Conservation (phyloP, 2,888 invertebrate genomes). For the Eurytoma californica region DNA sequence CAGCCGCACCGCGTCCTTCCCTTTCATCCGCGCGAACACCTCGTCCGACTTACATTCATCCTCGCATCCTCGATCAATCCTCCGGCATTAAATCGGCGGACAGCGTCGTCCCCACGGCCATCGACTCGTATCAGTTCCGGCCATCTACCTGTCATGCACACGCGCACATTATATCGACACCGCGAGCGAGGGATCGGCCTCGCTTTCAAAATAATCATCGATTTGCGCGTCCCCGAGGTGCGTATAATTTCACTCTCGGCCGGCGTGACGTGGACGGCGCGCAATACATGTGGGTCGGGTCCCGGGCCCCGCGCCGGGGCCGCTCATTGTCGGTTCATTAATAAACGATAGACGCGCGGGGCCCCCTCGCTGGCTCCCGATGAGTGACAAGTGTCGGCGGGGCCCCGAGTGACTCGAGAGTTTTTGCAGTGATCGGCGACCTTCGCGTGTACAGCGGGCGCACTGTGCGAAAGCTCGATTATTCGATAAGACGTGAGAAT, state of each 20-base stretch:
- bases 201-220: no score
- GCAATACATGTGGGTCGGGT: no score
- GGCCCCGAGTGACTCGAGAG: neutral
- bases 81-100: no score
- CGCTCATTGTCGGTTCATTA: constrained; percentile 56
- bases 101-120: neutral
- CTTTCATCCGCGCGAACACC: no score
- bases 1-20: no score
- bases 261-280: neutral
- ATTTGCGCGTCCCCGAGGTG: neutral
- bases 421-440: neutral
- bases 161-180: neutral
- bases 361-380: neutral
- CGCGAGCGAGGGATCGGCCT: neutral
- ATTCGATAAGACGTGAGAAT: neutral
- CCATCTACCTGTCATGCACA: constrained; percentile 15
- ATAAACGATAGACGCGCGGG: constrained; percentile 55
- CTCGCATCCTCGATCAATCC: no score
- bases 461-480: neutral
- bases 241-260: neutral
- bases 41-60: no score
- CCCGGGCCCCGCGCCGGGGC: neutral
- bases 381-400: constrained; percentile 46
- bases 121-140: constrained; percentile 7
- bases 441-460: neutral